Conservation (phyloP, 2,888 invertebrate genomes). For the Sesia apiformis region DNA sequence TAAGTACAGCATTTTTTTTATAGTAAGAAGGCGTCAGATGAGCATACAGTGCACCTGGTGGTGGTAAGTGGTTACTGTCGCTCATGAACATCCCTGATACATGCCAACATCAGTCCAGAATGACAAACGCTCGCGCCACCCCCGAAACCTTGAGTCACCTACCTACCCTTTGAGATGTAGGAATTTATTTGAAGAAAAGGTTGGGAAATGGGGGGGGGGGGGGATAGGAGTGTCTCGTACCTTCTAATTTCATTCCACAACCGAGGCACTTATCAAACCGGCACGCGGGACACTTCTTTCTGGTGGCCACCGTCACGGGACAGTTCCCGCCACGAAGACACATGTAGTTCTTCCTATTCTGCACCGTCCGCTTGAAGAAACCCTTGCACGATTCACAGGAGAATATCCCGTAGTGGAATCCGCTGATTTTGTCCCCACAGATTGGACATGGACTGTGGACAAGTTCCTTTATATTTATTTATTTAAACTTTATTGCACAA, state of each 20-base stretch:
- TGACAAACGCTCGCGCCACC: too few relatives aligned
- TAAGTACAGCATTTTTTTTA: too few relatives aligned
- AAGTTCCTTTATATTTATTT: neutral
- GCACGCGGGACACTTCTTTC: conserved; percentile 98
- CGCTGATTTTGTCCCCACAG: conserved; percentile 95
- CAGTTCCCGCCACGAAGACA: conserved; percentile 93
- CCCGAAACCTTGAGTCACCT: too few relatives aligned
- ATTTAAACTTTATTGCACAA: too few relatives aligned
- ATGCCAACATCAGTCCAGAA: too few relatives aligned
- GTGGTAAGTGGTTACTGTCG: too few relatives aligned
- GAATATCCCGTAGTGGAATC: conserved; percentile 98
- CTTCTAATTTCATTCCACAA: conserved; percentile 97
- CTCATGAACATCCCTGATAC: too few relatives aligned
- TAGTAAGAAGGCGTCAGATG: too few relatives aligned
- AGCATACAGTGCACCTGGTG: too few relatives aligned
- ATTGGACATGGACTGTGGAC: conserved; percentile 91
- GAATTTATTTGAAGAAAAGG: too few relatives aligned
- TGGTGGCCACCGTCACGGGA: conserved; percentile 92
- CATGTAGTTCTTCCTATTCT: conserved; percentile 97
- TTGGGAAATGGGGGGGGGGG: too few relatives aligned
- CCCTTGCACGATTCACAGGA: conserved; percentile 99
- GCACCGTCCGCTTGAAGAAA: conserved; percentile 98
- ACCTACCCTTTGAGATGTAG: too few relatives aligned
- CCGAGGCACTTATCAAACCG: conserved; percentile 96
- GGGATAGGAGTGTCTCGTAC: conserved; percentile 42